phyloP scores from a whole-genome alignment of 2,888 invertebrate species.

The Blera fallax region DNA sequence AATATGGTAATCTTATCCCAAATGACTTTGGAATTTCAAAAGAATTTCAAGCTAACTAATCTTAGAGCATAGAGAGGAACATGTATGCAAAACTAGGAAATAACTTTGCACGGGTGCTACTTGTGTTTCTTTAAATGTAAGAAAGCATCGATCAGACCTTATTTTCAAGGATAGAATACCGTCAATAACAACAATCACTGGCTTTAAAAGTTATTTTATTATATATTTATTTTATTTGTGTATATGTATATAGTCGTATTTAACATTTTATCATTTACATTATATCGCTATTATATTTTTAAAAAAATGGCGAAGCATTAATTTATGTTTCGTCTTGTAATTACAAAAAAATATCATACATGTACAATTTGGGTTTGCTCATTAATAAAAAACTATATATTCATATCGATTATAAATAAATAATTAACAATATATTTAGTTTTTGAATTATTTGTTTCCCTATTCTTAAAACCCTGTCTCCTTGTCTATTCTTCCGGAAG shows the following conservation, averaged over 20 bases:
- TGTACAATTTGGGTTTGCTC: conserved; percentile 51
- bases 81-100: no score
- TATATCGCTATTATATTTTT: not conserved
- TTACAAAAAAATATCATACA: conserved; percentile 47
- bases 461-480: conserved; percentile 13
- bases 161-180: not conserved
- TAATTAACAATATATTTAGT: conserved; percentile 34
- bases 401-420: conserved; percentile 37
- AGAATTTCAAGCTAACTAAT: no score
- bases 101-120: no score
- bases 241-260: not conserved
- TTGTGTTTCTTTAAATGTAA: no score
- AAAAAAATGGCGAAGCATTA: conserved; percentile 49
- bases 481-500: conserved; percentile 30
- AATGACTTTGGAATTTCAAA: no score
- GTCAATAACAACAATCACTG: not conserved
- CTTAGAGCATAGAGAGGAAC: no score
- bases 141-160: no score
- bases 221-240: conserved; percentile 25
- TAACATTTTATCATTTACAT: conserved; percentile 17
- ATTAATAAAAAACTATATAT: conserved; percentile 14
- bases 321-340: conserved; percentile 25
- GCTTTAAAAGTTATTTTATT: conserved; percentile 13
- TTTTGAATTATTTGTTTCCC: not conserved
- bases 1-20: no score